phyloP scores from a whole-genome alignment of 2,113 vertebrate genomes.

The Dicentrarchus labrax region DNA sequence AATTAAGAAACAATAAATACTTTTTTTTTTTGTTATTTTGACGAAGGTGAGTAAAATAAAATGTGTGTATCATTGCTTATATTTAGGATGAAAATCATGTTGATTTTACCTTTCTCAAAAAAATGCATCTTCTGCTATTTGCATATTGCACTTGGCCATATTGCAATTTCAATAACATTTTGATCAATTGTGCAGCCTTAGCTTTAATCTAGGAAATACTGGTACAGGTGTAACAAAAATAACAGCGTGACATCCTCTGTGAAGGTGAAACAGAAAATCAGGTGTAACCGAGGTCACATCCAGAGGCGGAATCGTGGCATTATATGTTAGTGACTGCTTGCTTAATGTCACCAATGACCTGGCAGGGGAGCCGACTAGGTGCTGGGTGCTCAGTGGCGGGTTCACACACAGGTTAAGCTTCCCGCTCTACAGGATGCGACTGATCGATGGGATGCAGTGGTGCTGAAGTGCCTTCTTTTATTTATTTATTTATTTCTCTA shows the following conservation, averaged over 20 bases:
- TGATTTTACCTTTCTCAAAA: too few species aligned
- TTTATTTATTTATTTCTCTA: slow-evolving; percentile 46
- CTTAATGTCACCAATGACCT: slow-evolving; percentile 41
- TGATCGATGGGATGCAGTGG: slow-evolving; percentile 58
- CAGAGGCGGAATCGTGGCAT: background rate
- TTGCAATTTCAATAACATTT: too few species aligned
- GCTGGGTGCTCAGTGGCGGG: slow-evolving; percentile 31
- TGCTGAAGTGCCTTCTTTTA: slow-evolving; percentile 49
- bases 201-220: background rate
- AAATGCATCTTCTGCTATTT: background rate
- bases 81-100: too few species aligned
- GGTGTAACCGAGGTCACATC: background rate
- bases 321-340: slow-evolving; percentile 1
- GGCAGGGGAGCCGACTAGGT: slow-evolving; percentile 24
- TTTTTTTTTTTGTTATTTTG: too few species aligned
- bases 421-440: slow-evolving; percentile 36
- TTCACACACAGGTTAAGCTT: slow-evolving; percentile 67
- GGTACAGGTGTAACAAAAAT: background rate
- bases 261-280: background rate
- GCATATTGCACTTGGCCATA: too few species aligned
- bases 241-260: background rate
- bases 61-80: too few species aligned
- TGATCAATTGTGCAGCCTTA: too few species aligned
- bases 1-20: too few species aligned
- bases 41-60: too few species aligned